Evolutionary conservation across 2,113 vertebrate genomes (phyloP).

Genomic region (Erythrocercus mccallii): DNA sequence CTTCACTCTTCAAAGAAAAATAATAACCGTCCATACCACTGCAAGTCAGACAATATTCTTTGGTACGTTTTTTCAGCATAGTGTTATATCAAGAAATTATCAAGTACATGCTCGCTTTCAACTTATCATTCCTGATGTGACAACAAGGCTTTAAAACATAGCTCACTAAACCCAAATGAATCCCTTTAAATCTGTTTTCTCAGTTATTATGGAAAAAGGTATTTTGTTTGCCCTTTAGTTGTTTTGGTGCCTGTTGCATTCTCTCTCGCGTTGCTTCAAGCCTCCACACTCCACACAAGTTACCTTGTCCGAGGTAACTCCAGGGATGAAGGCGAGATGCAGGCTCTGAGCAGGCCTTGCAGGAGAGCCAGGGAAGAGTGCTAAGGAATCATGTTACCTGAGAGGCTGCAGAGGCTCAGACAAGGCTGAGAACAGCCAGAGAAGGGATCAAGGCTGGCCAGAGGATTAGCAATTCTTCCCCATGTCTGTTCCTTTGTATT

Average conservation of each 20-base stretch:
- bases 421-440: not conserved
- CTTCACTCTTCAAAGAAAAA: not conserved
- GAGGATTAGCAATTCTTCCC: not conserved
- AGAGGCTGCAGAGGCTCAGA: rapidly evolving
- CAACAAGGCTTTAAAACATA: not conserved
- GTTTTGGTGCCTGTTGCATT: not conserved
- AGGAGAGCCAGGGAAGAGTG: rapidly evolving
- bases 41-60: not conserved
- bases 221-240: not conserved
- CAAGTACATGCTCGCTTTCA: not conserved
- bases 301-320: not conserved
- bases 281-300: not conserved
- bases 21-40: not conserved
- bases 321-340: not conserved
- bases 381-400: not conserved
- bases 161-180: not conserved
- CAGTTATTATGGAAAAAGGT: not conserved
- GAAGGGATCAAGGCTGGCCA: rapidly evolving
- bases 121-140: not conserved
- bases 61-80: not conserved
- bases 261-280: not conserved
- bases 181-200: not conserved
- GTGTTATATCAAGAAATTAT: not conserved
- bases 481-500: rapidly evolving
- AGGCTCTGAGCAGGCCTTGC: not conserved